Evolutionary conservation across 2,888 invertebrate species (phyloP).

Genomic region (Drosophila demipolita): DNA sequence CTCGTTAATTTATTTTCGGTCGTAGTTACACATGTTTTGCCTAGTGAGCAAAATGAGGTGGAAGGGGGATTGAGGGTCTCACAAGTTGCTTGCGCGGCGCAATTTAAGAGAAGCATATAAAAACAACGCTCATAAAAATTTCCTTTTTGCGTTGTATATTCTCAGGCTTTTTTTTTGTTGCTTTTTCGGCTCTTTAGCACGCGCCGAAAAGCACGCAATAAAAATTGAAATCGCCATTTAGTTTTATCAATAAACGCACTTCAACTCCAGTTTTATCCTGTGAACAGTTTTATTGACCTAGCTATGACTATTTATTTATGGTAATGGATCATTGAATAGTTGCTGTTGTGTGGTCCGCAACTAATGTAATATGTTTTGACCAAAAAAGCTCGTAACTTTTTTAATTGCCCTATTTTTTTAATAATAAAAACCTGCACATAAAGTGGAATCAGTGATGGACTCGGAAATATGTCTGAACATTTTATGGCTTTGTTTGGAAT

Average conservation of each 20-base stretch:
- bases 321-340: conserved; percentile 19
- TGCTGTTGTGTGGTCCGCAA: background rate
- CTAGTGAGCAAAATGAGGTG: background rate
- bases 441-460: background rate
- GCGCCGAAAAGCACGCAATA: conserved; percentile 51
- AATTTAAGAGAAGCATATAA: conserved; percentile 38
- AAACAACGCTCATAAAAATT: conserved; percentile 46
- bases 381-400: conserved; percentile 9
- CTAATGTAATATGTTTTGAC: conserved; percentile 17
- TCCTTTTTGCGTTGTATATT: conserved; percentile 28
- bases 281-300: conserved; percentile 27
- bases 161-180: background rate
- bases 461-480: background rate
- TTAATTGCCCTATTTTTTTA: conserved; percentile 4
- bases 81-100: conserved; percentile 4
- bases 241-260: conserved; percentile 64
- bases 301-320: conserved; percentile 6
- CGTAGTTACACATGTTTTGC: conserved; percentile 44
- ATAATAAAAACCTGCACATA: background rate
- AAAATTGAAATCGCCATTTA: conserved; percentile 40
- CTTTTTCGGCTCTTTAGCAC: conserved; percentile 36
- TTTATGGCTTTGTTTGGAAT: background rate
- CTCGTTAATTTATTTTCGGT: conserved; percentile 54
- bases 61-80: background rate
- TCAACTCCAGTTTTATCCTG: conserved; percentile 4